Conservation (phyloP, 2,888 invertebrate species). For the Microctonus aethiopoides region DNA sequence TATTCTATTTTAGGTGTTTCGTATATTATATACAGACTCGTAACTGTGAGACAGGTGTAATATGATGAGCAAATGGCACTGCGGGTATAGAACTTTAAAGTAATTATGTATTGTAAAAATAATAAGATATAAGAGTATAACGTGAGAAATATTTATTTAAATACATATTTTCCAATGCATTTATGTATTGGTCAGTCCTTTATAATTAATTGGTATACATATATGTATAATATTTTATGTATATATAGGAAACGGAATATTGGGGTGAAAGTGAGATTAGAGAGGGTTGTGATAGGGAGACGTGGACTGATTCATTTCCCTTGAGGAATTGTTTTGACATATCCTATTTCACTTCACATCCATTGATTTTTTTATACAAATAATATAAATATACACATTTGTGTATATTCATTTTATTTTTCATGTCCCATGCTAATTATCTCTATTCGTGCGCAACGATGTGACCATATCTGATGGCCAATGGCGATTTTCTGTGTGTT, state of each 20-base stretch:
- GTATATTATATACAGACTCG: neutral
- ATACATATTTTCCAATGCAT: no score
- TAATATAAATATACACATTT: no score
- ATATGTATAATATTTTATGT: no score
- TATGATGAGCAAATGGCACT: neutral
- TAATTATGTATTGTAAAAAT: no score
- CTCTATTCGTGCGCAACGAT: neutral
- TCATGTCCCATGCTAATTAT: slow-evolving; percentile 8
- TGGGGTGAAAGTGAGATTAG: neutral
- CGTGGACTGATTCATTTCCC: neutral
- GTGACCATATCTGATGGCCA: neutral
- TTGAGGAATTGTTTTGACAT: slow-evolving; percentile 28
- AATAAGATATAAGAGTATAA: no score
- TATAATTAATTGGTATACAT: neutral
- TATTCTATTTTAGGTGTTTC: slow-evolving; percentile 10
- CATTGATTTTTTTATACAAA: neutral
- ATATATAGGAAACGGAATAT: no score
- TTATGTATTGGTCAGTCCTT: slow-evolving; percentile 4
- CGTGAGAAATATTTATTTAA: no score
- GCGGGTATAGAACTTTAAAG: neutral
- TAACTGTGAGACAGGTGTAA: neutral
- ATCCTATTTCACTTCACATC: slow-evolving; percentile 35
- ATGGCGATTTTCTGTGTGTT: neutral
- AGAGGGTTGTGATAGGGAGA: neutral
- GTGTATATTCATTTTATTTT: slow-evolving; percentile 20